phyloP scores from a whole-genome alignment of 2,888 invertebrate species.

The Tiphia femorata region DNA sequence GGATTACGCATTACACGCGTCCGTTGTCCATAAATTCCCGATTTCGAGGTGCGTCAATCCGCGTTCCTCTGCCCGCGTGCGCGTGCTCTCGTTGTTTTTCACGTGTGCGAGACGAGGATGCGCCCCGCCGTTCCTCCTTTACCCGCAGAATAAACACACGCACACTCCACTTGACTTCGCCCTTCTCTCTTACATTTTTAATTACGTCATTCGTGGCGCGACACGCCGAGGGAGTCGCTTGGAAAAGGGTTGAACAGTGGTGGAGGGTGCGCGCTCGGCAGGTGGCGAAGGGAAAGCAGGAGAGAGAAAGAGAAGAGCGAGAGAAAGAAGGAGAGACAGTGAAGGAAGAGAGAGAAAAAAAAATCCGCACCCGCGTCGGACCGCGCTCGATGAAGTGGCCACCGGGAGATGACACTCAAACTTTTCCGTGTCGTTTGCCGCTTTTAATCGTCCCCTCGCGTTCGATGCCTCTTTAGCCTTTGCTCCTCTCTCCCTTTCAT shows the following conservation, averaged over 20 bases:
- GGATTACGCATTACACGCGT: slow-evolving; percentile 35
- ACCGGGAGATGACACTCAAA: too few species aligned
- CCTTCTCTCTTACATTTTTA: slow-evolving; percentile 20
- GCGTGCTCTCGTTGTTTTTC: too few species aligned
- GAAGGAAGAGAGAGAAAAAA: not conserved
- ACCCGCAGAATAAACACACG: slow-evolving; percentile 3
- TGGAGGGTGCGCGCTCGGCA: too few species aligned
- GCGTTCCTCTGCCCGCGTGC: not conserved
- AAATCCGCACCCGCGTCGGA: not conserved
- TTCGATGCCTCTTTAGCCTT: too few species aligned
- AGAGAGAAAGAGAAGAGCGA: too few species aligned
- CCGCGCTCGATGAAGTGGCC: too few species aligned
- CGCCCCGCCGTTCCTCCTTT: not conserved
- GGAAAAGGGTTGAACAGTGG: too few species aligned
- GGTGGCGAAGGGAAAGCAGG: too few species aligned
- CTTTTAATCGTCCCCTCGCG: too few species aligned
- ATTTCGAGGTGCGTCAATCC: slow-evolving; percentile 26
- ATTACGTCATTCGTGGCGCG: slow-evolving; percentile 15
- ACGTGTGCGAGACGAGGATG: too few species aligned
- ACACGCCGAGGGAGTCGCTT: not conserved
- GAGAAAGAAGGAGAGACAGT: not conserved
- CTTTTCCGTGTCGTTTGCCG: too few species aligned
- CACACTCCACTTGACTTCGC: not conserved
- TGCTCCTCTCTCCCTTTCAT: too few species aligned
- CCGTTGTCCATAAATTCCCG: slow-evolving; percentile 26